phyloP scores from a whole-genome alignment of 2,797 vertebrate species.

The Enteromius paludinosus region DNA sequence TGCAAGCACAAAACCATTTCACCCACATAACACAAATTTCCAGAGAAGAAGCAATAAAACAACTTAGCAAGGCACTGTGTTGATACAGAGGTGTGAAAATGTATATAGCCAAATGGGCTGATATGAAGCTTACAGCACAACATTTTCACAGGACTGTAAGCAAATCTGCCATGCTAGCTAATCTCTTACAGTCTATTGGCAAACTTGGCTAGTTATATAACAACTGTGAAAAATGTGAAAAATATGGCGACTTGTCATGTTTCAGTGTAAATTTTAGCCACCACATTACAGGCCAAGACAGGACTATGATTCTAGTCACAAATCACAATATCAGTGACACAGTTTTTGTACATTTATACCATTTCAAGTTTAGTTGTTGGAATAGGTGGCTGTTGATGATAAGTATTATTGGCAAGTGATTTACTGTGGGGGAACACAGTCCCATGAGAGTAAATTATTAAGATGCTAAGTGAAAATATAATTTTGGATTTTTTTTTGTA shows the following conservation, averaged over 20 bases:
- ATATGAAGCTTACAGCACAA: background rate
- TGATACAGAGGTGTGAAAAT: constrained; percentile 30
- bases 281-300: constrained; percentile 3
- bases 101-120: constrained; percentile 18
- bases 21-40: constrained; percentile 27
- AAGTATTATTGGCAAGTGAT: background rate
- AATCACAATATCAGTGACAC: background rate
- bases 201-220: constrained; percentile 14
- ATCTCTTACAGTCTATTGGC: constrained; percentile 1
- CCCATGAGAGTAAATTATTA: background rate
- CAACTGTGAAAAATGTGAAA: constrained; percentile 16
- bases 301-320: background rate
- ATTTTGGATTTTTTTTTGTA: background rate
- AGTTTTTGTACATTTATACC: background rate
- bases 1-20: background rate
- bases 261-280: constrained; percentile 6
- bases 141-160: background rate
- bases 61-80: background rate
- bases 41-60: constrained; percentile 14
- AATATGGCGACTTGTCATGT: constrained; percentile 11
- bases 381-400: background rate
- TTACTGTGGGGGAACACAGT: background rate
- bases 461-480: background rate
- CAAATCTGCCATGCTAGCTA: constrained; percentile 14
- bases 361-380: background rate